These are phyloP conservation scores for Achlya flavicornis DNA, from an alignment of 2,888 invertebrate species.

Conservation along the genomic window DNA sequence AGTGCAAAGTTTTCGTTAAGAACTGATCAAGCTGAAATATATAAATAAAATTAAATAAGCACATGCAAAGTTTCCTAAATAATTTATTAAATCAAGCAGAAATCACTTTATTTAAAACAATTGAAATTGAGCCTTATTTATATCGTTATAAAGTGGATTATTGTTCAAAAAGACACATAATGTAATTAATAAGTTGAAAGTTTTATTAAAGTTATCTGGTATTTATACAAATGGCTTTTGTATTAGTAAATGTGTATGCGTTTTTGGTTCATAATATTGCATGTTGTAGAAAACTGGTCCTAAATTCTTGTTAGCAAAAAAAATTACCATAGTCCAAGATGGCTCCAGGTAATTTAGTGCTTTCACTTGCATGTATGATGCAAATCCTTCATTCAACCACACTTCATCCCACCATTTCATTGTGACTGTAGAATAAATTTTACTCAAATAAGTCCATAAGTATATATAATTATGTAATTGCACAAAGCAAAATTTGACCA, in stretches of 20 bases:
- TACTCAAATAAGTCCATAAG: conserved; percentile 9
- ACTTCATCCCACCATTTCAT: conserved; percentile 97
- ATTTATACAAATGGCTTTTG: no score
- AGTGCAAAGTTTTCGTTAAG: conserved; percentile 87
- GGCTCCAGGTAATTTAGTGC: conserved; percentile 88
- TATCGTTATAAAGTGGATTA: no score
- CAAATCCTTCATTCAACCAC: conserved; percentile 96
- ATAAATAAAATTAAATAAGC: conserved; percentile 15
- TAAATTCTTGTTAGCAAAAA: conserved; percentile 11
- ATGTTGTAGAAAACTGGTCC: neutral
- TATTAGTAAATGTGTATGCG: no score
- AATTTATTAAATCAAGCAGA: neutral
- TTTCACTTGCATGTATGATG: conserved; percentile 93
- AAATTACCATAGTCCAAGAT: conserved; percentile 90
- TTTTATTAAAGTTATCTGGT: no score
- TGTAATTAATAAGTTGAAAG: no score
- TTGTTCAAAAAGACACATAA: no score
- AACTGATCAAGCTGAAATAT: conserved; percentile 90
- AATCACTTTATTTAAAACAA: no score
- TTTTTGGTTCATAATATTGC: no score
- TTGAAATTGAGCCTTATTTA: no score
- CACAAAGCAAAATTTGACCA: no score
- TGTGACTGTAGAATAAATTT: conserved; percentile 86
- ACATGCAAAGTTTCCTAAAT: neutral
- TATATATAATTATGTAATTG: no score